Evolutionary conservation across 2,888 invertebrate genomes (phyloP), one percentile per base, ranked within the genome.

Genomic region (Metacarcinus magister): DNA sequence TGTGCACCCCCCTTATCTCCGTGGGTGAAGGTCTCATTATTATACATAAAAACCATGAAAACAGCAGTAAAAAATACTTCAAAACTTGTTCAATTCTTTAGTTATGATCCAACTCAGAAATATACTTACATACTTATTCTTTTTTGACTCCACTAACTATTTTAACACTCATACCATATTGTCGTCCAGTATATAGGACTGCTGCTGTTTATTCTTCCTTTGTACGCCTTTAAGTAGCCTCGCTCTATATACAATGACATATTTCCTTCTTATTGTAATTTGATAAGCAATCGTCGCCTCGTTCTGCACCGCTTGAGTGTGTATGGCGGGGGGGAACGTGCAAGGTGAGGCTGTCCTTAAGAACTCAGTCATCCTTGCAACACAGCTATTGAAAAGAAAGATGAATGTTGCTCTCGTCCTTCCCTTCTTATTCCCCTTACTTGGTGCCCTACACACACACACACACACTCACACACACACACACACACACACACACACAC

Each of bases 401-500:
- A 82, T 1, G 82, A 28, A 82, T 82, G 32, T 4, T 4, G 8
- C 10, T 32, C 13, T 82, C 10, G 10, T 82, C 82, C 32, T 82
- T 8, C 32, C 2, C 82, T 82, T 32, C 13, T 32, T 8, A 10
- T 32, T 32, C 82, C 82, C 28, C 82, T 32, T 13, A 16, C 13
- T 48, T 8, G n/a, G n/a, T n/a, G n/a, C n/a, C n/a, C n/a, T n/a
- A 54, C 13, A 54, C 7, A 54, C 54, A 54, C 54, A 67, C 10
- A 2, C 19, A 67, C 67, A 67, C 23, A 67, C 67, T 16, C 67
- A 67, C 67, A 67, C 67, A 67, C 67, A 67, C 67, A 67, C 67
- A 67, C 67, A 67, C 67, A 67, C 67, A 67, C 67, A 67, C 82
- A 82, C 82, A 82, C 82, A 82, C 32, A 82, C 28, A 82, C 32